Percentiles rank a stretch among this genome's conserved stretches.
These are phyloP conservation scores for Ectemnius continuus DNA, from an alignment of 2,888 invertebrate genomes.

Conservation along the genomic window DNA sequence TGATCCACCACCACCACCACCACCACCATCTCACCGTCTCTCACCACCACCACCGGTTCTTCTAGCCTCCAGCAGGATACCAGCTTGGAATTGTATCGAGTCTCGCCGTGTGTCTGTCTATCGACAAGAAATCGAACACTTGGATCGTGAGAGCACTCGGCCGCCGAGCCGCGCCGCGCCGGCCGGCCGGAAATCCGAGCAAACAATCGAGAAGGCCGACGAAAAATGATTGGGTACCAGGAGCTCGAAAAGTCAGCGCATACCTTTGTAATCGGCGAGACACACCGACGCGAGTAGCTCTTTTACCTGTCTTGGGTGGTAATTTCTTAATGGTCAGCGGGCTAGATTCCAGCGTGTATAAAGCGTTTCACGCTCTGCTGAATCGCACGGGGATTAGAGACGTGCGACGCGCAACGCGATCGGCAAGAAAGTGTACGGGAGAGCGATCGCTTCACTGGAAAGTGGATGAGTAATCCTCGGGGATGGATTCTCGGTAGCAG, in stretches of 20 bases:
- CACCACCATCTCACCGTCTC: too few relatives aligned
- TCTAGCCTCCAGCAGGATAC: constrained; percentile 27
- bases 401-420: not conserved
- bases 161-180: too few relatives aligned
- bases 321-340: constrained; percentile 7
- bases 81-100: constrained; percentile 49
- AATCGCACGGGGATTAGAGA: constrained; percentile 3
- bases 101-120: constrained; percentile 30
- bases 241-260: constrained; percentile 13
- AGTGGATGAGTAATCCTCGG: not conserved
- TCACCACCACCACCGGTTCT: constrained; percentile 34
- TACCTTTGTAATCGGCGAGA: not conserved
- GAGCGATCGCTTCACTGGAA: not conserved
- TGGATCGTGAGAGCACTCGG: constrained; percentile 53
- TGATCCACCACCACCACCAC: too few relatives aligned
- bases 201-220: constrained; percentile 22
- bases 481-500: not conserved
- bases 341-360: constrained; percentile 7
- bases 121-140: constrained; percentile 53
- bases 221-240: constrained; percentile 16
- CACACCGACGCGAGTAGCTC: not conserved
- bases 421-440: not conserved
- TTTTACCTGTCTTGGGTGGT: constrained; percentile 5
- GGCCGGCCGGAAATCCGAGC: constrained; percentile 23
- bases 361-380: constrained; percentile 9